phyloP scores from a whole-genome alignment of 2,888 invertebrate species.

The Mactromeris polynyma region DNA sequence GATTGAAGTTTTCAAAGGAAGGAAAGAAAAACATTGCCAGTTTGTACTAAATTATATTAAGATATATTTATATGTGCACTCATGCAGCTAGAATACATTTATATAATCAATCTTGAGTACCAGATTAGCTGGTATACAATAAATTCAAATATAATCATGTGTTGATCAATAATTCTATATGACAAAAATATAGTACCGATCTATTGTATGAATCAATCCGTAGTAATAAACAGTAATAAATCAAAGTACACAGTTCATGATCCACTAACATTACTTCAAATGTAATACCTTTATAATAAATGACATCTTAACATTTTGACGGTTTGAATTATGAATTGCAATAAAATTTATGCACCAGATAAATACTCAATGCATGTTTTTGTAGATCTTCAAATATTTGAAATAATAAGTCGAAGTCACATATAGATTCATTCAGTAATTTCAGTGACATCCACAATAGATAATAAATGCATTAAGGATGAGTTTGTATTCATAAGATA shows the following conservation, averaged over 20 bases:
- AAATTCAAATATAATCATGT: constrained; percentile 27
- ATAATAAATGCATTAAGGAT: no score
- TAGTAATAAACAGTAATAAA: not conserved
- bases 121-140: not conserved
- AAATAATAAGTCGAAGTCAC: not conserved
- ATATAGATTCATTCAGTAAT: no score
- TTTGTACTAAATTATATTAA: no score
- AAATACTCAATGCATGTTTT: not conserved
- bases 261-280: not conserved
- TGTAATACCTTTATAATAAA: not conserved
- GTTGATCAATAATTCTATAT: constrained; percentile 39
- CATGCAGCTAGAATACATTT: not conserved
- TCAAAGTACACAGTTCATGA: not conserved
- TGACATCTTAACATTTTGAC: not conserved
- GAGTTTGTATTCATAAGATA: no score
- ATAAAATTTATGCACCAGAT: not conserved
- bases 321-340: not conserved
- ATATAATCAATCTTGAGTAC: not conserved
- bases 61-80: not conserved
- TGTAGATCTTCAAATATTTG: not conserved
- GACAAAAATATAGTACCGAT: not conserved
- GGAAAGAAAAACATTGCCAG: no score
- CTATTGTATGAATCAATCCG: not conserved
- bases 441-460: no score
- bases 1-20: no score